Evolutionary conservation across 2,888 invertebrate genomes (phyloP), one percentile per base, ranked within the genome.

Genomic region (Blastobasis lacticolella): DNA sequence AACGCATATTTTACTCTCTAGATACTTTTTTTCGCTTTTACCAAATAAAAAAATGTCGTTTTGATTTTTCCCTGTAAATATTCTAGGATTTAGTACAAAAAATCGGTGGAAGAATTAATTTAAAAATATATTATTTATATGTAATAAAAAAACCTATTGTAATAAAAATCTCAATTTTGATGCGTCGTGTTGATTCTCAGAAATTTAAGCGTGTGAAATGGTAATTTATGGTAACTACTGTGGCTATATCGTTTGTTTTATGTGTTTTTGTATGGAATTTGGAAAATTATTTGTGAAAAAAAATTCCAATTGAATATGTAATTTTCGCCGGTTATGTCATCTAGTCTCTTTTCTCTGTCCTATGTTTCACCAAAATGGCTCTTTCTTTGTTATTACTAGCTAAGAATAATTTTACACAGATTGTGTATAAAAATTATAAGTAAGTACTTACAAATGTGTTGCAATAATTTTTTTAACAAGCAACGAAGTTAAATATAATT

Each of bases 11-110:
- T 44, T 49, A 50, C 36, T 52, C 37, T 54, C 44, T 38, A 38
- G 42, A 36, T 47, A 45, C 42, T 47, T 53, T 57, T 62, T 65
- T 58, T 71, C 77, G 82, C 81, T 83, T 84, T 81, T 81, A 84
- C 86, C 85, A 86, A 86, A 85, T 82, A 82, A 75, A 63, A 58
- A 59, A 62, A 65, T 63, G 64, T 66, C 66, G 71, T 66, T 55
- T 62, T 75, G 56, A 60, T 74, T 73, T 69, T 75, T 76, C 69
- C 67, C 58, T 85, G 83, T 86, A 83, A 78, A 84, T 84, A 85
- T 69, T 72, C 63, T 67, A 84, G 83, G 69, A 72, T 78, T 84
- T 86, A 85, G 86, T 86, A 83, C 84, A 87, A 86, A 76, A 42
- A 67, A 73, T 77, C 74, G 82, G 82, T 85, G 81, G 78, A 82